Base-by-base conservation (phyloP, 2,113 vertebrate genomes). In the Alligator sinensis region DNA sequence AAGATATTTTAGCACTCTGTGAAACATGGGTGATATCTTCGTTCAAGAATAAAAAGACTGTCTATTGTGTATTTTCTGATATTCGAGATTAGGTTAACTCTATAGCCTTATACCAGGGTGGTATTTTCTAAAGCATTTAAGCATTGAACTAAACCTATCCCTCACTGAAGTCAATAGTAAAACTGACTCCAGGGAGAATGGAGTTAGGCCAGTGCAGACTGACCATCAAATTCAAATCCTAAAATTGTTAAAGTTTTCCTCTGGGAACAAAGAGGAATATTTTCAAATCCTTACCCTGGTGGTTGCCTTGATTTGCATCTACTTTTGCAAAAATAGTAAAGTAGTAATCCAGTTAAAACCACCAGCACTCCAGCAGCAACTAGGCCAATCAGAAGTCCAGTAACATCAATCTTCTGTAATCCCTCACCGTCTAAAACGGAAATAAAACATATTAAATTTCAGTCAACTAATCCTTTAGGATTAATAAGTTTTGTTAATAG, bases 341-440 rank as follows among this genome's bases (percentile, higher is more conserved):
- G 55, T 64, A 99, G 75, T 60, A 99, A 96, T 68, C 96, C 96
- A 74, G 97, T 68, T 81, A 98, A 90, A 91, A 99, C 96, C 84
- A 99, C 9, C 24, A 98, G 93, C 1, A 99, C 98, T 90, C 98
- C 99, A 90, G 97, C 97, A 91, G 96, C 97, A 89, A 99, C 98
- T 74, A 99, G 93, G 88, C 99, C 98, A 96, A 98, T 98, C 95
- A 99, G 97, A 87, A 99, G 98, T 74, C 98, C 98, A 0, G 99
- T 98, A 86, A 99, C 98, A 14, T 99, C 99, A 0, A 99, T 87
- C 91, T 98, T 98, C 4, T 97, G 97, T 87, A 91, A 62, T 18
- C 87, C 82, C 76, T 97, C 96, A 54, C 79, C 95, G 92, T 90
- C 98, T 98, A 93, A 86, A 92, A 15, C 96, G 61, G 91, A 93